Conservation (phyloP, 2,888 invertebrate species). For the Belgica antarctica region DNA sequence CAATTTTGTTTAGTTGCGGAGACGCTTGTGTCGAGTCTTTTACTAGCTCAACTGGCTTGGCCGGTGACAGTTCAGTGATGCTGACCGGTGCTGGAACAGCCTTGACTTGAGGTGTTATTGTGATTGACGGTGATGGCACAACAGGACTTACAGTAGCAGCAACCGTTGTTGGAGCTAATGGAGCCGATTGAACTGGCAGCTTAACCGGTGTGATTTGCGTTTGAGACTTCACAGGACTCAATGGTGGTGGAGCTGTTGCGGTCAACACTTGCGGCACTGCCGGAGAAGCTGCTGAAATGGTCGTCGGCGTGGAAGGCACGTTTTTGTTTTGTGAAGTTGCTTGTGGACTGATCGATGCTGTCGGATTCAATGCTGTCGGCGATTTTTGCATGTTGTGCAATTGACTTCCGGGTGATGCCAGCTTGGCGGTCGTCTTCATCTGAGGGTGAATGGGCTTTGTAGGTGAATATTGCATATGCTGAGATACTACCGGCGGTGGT, state of each 20-base stretch:
- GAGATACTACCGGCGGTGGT: background rate
- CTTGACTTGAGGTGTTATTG: background rate
- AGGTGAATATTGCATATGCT: conserved; percentile 29
- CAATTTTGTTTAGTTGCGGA: conserved; percentile 43
- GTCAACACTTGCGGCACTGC: too few species aligned
- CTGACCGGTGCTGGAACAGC: background rate
- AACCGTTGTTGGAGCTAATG: background rate
- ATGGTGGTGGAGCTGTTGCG: background rate
- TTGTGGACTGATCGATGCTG: background rate
- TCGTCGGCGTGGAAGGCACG: conserved; percentile 23
- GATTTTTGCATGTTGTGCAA: conserved; percentile 30
- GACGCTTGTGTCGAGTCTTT: conserved; percentile 45
- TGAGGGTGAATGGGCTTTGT: conserved; percentile 36
- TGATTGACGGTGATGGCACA: background rate
- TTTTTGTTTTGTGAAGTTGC: conserved; percentile 4
- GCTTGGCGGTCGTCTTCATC: conserved; percentile 34
- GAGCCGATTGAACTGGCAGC: background rate
- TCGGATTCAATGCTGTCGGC: background rate
- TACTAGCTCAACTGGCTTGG: conserved; percentile 7
- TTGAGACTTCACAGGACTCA: background rate
- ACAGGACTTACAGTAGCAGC: background rate
- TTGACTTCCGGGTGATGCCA: conserved; percentile 41
- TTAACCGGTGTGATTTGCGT: background rate
- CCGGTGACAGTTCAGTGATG: background rate
- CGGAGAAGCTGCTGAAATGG: background rate